Evolutionary conservation across 30 jellyfish, hydroid and myxozoan genomes (phyloP), one percentile per base, ranked within the genome.

Genomic region (Chironex yamaguchii): DNA sequence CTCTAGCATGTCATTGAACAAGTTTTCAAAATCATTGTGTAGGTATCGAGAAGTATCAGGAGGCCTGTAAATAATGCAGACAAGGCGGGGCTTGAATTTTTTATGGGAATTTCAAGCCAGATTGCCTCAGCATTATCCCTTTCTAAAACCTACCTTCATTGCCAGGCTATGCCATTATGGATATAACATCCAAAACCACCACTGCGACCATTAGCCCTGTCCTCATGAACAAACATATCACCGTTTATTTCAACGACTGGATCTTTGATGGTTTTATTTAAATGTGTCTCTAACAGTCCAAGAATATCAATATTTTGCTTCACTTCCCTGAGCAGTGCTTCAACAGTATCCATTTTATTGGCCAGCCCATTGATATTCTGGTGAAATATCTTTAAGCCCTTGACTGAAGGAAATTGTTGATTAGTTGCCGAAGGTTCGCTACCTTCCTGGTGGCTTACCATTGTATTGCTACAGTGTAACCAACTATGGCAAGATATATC

Each of bases 121-220:
- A 35, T 32, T 28, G 75, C 53, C 67, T 81, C 87, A n/a, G 67
- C 32, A 34, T 27, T 29, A 2, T 49, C 31, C 28, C n/a, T 81
- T 81, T 81, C 75, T 13, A 81, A 62, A 32, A 63, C 87, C 54
- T 35, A 36, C 35, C 75, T 0, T 66, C 91, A 11, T 63, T 77
- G 63, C 32, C 65, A 53, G 20, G 84, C 34, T 51, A 77, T 52
- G 34, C 17, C 81, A 20, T 78, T 78, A 9, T 71, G 11, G 24
- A 54, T 78, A 78, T 52, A 78, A 50, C 79, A 52, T 31, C 89
- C 89, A 2, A 78, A 80, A 22, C 89, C 89, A 52, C 84, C 89
- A 52, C 88, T 81, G 23, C 24, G 66, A 3, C 89, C 89, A 23
- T 64, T 29, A 34, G 2, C 67, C 31, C 89, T 52, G 84, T 78